These are phyloP conservation scores for Mylabris sibirica DNA, from an alignment of 2,888 invertebrate species.

Conservation along the genomic window DNA sequence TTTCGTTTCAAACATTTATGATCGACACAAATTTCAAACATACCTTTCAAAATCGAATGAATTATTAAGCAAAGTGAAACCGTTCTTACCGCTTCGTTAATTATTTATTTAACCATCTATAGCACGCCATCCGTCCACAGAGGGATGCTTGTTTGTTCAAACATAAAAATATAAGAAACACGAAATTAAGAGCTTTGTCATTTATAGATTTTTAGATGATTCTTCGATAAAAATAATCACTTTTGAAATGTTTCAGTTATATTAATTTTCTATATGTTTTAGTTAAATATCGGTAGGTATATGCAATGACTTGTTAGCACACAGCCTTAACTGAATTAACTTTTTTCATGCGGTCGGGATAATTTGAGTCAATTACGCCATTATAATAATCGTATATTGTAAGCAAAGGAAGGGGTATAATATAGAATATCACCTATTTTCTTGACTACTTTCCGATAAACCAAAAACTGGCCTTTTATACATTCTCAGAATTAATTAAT, in stretches of 20 bases:
- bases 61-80: constrained; percentile 50
- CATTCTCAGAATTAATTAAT: constrained; percentile 12
- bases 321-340: constrained; percentile 53
- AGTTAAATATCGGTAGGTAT: neutral
- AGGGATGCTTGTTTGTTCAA: neutral
- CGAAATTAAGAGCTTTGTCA: neutral
- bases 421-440: constrained; percentile 36
- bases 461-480: no score
- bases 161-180: neutral
- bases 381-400: constrained; percentile 57
- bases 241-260: neutral
- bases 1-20: constrained; percentile 31
- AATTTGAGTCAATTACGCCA: constrained; percentile 58
- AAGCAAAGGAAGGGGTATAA: constrained; percentile 45
- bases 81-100: constrained; percentile 46
- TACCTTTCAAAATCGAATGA: constrained; percentile 40
- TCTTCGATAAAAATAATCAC: neutral
- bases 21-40: constrained; percentile 32
- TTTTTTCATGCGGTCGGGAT: constrained; percentile 57
- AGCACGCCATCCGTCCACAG: constrained; percentile 36
- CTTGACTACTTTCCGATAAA: constrained; percentile 29
- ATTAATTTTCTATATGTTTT: neutral
- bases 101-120: constrained; percentile 42
- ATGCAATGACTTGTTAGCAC: constrained; percentile 44
- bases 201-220: neutral